Evolutionary conservation across 2,113 vertebrate genomes (phyloP).

Genomic region (Pachycephala philippinensis): DNA sequence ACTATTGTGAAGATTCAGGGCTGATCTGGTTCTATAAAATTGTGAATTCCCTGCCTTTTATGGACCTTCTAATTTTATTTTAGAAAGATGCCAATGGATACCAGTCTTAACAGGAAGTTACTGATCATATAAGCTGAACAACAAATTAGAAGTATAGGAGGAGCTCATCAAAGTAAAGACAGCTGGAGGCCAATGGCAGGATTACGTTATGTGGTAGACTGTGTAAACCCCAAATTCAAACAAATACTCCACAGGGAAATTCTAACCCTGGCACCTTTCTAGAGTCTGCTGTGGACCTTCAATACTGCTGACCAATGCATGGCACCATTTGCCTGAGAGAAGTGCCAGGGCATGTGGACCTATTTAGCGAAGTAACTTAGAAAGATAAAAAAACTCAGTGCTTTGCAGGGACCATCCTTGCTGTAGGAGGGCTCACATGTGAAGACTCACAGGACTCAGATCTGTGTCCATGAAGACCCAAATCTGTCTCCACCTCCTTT

Average conservation of each 20-base stretch:
- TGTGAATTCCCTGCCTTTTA: background rate
- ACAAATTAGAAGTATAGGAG: background rate
- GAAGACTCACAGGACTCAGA: background rate
- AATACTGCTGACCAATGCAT: background rate
- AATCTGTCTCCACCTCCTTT: background rate
- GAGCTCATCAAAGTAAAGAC: background rate
- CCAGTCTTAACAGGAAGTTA: background rate
- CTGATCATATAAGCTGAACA: background rate
- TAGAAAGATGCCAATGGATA: background rate
- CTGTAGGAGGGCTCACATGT: fast-evolving
- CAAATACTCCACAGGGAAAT: background rate
- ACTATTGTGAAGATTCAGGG: background rate
- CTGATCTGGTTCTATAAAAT: background rate
- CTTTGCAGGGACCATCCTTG: background rate
- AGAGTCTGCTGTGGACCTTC: background rate
- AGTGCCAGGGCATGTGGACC: fast-evolving
- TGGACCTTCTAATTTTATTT: background rate
- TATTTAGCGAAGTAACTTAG: background rate
- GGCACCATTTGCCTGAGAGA: background rate
- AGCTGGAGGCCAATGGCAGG: background rate
- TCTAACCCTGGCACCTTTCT: background rate
- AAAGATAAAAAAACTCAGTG: background rate
- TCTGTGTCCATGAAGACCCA: background rate
- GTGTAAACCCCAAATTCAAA: background rate
- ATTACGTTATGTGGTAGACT: background rate